Conservation (phyloP, 2,797 vertebrate genomes). For the Clarias laeviceps region DNA sequence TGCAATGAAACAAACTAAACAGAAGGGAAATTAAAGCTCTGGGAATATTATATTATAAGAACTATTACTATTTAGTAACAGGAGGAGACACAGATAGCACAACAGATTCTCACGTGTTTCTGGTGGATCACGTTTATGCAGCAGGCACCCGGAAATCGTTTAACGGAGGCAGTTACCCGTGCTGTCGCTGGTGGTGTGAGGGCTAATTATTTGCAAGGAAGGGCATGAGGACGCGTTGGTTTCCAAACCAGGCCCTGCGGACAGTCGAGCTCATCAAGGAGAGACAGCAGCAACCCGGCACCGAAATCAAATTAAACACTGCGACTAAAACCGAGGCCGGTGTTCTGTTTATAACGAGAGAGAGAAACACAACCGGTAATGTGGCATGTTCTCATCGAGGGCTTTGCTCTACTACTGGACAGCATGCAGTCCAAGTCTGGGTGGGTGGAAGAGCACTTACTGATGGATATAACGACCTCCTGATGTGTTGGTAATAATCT, state of each 20-base stretch:
- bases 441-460: not conserved
- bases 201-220: slow-evolving; percentile 49
- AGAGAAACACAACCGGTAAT: not conserved
- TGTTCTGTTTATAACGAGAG: slow-evolving; percentile 29
- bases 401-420: slow-evolving; percentile 54
- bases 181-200: slow-evolving; percentile 20
- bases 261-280: not conserved
- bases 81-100: not conserved
- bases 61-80: not conserved
- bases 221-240: slow-evolving; percentile 46
- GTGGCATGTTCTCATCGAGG: slow-evolving; percentile 29
- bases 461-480: not conserved
- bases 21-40: not conserved
- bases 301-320: slow-evolving; percentile 31
- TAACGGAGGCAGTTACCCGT: slow-evolving; percentile 8
- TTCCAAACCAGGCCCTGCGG: slow-evolving; percentile 25
- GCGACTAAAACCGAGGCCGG: slow-evolving; percentile 23
- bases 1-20: not conserved
- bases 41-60: not conserved
- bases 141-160: slow-evolving; percentile 29
- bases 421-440: slow-evolving; percentile 1
- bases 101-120: not conserved
- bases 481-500: not conserved
- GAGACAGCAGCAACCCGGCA: not conserved
- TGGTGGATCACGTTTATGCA: not conserved